Evolutionary conservation across 2,888 invertebrate genomes (phyloP), one percentile per base, ranked within the genome.

Genomic region (Conops quadrifasciatus): DNA sequence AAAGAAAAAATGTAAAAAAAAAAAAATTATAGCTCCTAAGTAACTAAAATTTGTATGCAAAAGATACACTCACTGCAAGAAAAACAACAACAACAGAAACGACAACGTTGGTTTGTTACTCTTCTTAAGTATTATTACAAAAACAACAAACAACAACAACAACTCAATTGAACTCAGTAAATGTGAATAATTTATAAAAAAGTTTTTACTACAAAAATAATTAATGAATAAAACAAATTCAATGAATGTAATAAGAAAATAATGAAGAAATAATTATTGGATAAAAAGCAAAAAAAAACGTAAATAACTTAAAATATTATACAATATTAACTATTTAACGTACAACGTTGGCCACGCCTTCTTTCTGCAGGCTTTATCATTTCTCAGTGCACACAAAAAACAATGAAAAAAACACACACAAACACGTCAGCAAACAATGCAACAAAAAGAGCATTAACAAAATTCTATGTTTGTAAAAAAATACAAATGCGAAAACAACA

Each of bases 1-100:
- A 47, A 16, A 75, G 71, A 67, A 73, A 71, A 71, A 72, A 73
- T 74, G 70, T 70, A 71, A 71, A 73, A 56, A 72, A 67, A 49
- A 67, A 70, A 68, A 60, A 68, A 72, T 64, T 47, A 67, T 64
- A 63, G 21, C 28, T 45, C 30, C 69, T 67, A 36, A 36, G 36
- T 36, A 36, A 36, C 4, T 36, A 36, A 36, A 36, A 36, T 36
- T 7, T 36, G 5, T 36, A 36, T 9, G 36, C 4, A 9, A 36
- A 9, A 36, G 36, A 36, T 36, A 36, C 36, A 36, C 36, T 36
- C 36, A 36, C 45, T 69, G 67, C 51, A 67, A 60, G 65, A 56
- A 64, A 15, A 64, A 71, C 66, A 62, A 66, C 58, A 58, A 67
- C 36, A 73, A 59, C 70, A 71, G 30, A 51, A 53, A 51, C 36